Conservation (phyloP, 1,140 invertebrate species). For the Lepidurus couesii region DNA sequence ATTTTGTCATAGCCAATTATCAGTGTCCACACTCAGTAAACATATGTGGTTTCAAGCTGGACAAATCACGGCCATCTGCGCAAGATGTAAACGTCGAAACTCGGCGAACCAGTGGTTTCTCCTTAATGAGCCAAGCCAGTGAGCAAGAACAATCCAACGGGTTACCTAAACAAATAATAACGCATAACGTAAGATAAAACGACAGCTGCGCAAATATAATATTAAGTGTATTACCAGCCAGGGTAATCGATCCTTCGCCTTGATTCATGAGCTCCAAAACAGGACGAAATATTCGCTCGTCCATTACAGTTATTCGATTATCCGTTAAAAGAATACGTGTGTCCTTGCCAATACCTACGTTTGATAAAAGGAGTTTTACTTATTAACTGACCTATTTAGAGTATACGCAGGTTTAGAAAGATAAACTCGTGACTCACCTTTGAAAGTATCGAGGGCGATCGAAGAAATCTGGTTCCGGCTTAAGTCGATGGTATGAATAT, state of each 20-base stretch:
- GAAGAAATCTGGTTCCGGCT: constrained; percentile 8
- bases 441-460: background rate
- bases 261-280: constrained; percentile 11
- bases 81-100: background rate
- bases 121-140: background rate
- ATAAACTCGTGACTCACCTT: background rate
- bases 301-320: background rate
- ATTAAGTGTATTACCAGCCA: background rate
- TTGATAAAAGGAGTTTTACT: background rate
- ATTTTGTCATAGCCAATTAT: background rate
- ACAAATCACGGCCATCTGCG: constrained; percentile 1
- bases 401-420: background rate
- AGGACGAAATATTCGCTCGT: constrained; percentile 8
- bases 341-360: background rate
- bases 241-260: background rate
- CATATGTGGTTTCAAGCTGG: constrained; percentile 9
- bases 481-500: constrained; percentile 27
- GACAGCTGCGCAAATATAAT: too few species aligned
- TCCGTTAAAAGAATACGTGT: constrained; percentile 7
- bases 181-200: too few species aligned
- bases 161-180: background rate
- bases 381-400: background rate
- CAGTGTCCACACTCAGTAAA: constrained; percentile 6
- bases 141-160: constrained; percentile 9
- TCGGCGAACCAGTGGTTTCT: constrained; percentile 14